phyloP scores from a whole-genome alignment of 2,888 invertebrate genomes.

The Tenthredo scrophulariae region DNA sequence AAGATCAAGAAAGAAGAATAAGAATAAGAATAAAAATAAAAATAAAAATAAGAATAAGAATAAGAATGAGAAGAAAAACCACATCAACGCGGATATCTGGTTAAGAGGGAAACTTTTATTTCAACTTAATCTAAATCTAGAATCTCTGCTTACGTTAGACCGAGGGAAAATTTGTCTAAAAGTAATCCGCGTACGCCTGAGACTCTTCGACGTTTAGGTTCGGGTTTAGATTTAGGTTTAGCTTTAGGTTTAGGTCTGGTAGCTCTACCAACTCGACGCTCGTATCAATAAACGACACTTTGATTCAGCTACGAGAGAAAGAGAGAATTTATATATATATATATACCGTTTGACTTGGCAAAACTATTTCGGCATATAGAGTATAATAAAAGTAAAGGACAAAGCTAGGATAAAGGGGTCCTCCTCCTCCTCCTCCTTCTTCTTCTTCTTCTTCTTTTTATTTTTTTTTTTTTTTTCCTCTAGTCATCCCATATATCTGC shows the following conservation, averaged over 20 bases:
- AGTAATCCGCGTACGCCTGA: conserved; percentile 30
- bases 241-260: neutral
- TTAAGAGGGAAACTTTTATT: conserved; percentile 46
- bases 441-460: neutral
- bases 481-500: neutral
- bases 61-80: neutral
- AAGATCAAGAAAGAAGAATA: neutral
- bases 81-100: conserved; percentile 10
- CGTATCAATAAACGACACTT: conserved; percentile 48
- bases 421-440: neutral
- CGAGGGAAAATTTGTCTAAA: conserved; percentile 58
- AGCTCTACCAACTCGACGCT: neutral
- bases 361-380: conserved; percentile 6
- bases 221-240: neutral
- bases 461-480: neutral
- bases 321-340: neutral
- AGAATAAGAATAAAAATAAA: neutral
- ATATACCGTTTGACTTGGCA: neutral
- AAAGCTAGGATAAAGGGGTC: neutral
- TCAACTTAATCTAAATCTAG: conserved; percentile 58
- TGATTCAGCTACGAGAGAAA: conserved; percentile 19
- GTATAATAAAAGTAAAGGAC: neutral
- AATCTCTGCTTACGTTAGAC: conserved; percentile 58
- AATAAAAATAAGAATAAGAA: neutral
- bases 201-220: conserved; percentile 16